Percentiles rank a stretch among this genome's conserved stretches.
Evolutionary conservation across 2,888 invertebrate genomes (phyloP).

Genomic region (Sericinus montela): DNA sequence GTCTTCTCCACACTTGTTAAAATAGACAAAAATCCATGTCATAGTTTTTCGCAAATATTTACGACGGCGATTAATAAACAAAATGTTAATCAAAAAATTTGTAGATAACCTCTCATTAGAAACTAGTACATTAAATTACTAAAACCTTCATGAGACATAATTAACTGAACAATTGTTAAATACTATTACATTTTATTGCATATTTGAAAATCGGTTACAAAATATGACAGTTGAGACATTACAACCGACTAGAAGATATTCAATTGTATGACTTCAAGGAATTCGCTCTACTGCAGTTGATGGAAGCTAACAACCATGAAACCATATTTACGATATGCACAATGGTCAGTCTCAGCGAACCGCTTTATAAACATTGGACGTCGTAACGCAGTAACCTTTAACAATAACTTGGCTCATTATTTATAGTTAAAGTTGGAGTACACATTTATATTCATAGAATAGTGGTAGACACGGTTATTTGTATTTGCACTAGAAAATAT

Average conservation of each 20-base stretch:
- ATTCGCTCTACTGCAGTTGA: not conserved
- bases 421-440: slow-evolving; percentile 3
- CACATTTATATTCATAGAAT: slow-evolving; percentile 8
- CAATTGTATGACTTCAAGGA: not conserved
- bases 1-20: no score
- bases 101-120: no score
- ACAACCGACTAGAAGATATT: not conserved
- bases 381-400: slow-evolving; percentile 12
- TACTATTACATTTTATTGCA: no score
- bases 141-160: no score
- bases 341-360: slow-evolving; percentile 12
- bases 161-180: no score
- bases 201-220: no score
- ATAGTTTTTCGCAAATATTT: no score
- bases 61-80: no score
- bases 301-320: slow-evolving; percentile 8
- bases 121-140: no score
- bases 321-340: slow-evolving; percentile 20
- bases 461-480: slow-evolving; percentile 3
- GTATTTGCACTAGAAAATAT: not conserved
- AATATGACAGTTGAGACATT: not conserved
- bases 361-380: slow-evolving; percentile 17
- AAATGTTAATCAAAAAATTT: no score
- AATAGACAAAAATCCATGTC: no score
- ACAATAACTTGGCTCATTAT: slow-evolving; percentile 18